phyloP scores from a whole-genome alignment of 1,140 invertebrate species.

The Panagrolaimus sp. region DNA sequence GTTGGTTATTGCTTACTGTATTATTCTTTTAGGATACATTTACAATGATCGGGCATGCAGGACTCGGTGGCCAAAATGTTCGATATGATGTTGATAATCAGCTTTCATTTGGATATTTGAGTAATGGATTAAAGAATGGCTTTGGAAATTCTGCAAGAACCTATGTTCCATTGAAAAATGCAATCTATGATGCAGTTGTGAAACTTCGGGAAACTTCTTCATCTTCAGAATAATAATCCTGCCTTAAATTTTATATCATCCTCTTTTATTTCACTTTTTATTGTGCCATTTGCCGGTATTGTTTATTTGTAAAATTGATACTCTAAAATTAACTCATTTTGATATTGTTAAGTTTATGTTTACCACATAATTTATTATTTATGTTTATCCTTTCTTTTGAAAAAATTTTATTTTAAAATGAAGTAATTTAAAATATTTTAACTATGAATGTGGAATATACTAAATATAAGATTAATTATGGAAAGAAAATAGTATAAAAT shows the following conservation, averaged over 20 bases:
- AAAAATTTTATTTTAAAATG: too few species aligned
- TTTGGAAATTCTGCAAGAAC: conserved; percentile 29
- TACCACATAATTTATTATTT: neutral
- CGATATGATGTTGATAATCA: conserved; percentile 28
- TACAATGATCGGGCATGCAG: conserved; percentile 26
- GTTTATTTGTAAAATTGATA: neutral
- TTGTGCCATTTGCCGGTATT: conserved; percentile 9
- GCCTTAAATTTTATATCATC: neutral
- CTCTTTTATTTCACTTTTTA: neutral
- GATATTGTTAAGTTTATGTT: neutral
- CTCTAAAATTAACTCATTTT: neutral
- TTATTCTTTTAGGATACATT: neutral
- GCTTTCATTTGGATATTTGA: conserved; percentile 26
- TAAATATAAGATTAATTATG: too few species aligned
- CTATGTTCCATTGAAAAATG: conserved; percentile 23
- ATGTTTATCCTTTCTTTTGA: too few species aligned
- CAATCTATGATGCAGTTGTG: conserved; percentile 18
- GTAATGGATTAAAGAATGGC: conserved; percentile 27
- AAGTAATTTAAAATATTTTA: too few species aligned
- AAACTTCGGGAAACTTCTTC: neutral
- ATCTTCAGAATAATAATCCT: neutral
- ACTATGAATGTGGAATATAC: too few species aligned
- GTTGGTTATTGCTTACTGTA: neutral
- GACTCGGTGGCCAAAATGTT: conserved; percentile 32
- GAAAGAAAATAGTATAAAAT: too few species aligned